These are phyloP conservation scores for Brachionus paranguensis DNA, from an alignment of 1,140 invertebrate species.

Conservation along the genomic window DNA sequence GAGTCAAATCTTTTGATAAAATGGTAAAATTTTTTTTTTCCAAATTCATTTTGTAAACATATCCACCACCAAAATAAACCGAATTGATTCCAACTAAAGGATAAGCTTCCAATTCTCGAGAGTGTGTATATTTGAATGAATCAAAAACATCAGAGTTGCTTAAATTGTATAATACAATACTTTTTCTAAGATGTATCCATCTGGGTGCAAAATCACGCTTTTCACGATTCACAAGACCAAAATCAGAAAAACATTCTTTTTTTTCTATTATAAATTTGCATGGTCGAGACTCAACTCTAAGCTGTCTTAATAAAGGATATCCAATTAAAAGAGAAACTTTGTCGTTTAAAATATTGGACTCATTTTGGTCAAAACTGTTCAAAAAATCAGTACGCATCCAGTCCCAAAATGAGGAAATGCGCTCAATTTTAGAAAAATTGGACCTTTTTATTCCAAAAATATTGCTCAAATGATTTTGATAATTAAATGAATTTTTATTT, in stretches of 20 bases:
- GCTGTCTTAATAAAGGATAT: conserved; percentile 57
- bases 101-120: conserved; percentile 53
- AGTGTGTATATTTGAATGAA: conserved; percentile 1
- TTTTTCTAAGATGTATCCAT: conserved; percentile 44
- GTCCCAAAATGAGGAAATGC: background rate
- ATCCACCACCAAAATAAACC: conserved; percentile 60
- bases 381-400: background rate
- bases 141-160: background rate
- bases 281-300: background rate
- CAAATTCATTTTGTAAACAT: conserved; percentile 54
- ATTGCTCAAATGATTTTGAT: conserved; percentile 55
- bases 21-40: conserved; percentile 43
- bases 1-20: background rate
- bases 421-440: background rate
- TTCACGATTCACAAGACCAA: background rate
- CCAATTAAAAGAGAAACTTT: conserved; percentile 59
- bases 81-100: conserved; percentile 56
- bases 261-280: background rate
- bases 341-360: conserved; percentile 57
- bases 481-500: conserved; percentile 51
- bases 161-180: background rate
- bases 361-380: background rate
- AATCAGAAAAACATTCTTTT: background rate
- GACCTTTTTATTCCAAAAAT: conserved; percentile 49
- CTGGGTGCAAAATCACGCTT: background rate